Evolutionary conservation across 2,797 vertebrate species (phyloP).

Genomic region (Pipistrellus pipistrellus): DNA sequence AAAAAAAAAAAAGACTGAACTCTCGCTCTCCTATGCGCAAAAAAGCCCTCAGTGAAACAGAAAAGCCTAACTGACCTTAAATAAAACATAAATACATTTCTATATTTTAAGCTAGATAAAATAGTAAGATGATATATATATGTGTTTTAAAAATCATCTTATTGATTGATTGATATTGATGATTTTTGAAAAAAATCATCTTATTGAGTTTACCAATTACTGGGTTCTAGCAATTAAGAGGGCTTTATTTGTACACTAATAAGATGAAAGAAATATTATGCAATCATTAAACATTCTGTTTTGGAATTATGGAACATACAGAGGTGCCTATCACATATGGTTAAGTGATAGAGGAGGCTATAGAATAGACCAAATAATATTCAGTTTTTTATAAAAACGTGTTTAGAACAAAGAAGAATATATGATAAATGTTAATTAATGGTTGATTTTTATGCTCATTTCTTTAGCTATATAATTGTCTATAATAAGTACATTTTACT

Average conservation of each 20-base stretch:
- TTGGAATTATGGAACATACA: constrained; percentile 28
- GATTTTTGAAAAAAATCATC: not conserved
- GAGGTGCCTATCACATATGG: not conserved
- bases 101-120: constrained; percentile 56
- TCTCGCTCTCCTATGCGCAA: not conserved
- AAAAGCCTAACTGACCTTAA: not conserved
- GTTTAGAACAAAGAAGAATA: constrained; percentile 28
- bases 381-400: constrained; percentile 62
- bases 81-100: not conserved
- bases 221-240: constrained; percentile 14
- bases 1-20: constrained; percentile 7
- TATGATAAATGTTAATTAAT: constrained; percentile 1
- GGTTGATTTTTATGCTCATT: constrained; percentile 19
- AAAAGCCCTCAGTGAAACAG: not conserved
- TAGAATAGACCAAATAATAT: not conserved
- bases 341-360: constrained; percentile 3
- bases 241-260: constrained; percentile 59
- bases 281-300: constrained; percentile 7
- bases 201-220: not conserved
- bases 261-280: constrained; percentile 38
- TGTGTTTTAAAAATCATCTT: constrained; percentile 34
- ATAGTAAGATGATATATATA: constrained; percentile 21
- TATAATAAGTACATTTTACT: constrained; percentile 38
- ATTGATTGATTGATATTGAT: not conserved
- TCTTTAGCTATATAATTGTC: constrained; percentile 46